Evolutionary conservation across 2,888 invertebrate genomes (phyloP).

Genomic region (Xestia c-nigrum): DNA sequence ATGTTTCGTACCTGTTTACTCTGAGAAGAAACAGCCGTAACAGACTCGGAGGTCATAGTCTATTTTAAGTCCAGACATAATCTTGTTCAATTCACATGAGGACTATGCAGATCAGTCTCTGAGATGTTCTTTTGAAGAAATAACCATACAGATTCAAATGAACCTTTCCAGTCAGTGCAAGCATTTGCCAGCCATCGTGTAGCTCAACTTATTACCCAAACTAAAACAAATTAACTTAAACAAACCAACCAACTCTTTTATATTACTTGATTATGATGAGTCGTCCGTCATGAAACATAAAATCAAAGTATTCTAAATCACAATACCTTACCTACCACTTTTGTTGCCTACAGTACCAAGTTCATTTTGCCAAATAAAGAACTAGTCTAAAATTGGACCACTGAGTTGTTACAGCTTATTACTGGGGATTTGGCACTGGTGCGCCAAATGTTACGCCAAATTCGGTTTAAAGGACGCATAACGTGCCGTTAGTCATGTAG

Average conservation of each 20-base stretch:
- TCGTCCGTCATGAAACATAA: not conserved
- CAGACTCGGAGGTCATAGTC: no score
- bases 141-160: no score
- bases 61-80: no score
- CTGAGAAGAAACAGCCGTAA: no score
- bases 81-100: no score
- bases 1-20: no score
- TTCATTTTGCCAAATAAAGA: constrained; percentile 30
- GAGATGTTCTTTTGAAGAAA: no score
- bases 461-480: constrained; percentile 62
- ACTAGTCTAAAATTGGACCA: constrained; percentile 46
- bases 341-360: not conserved
- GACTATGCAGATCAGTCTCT: no score
- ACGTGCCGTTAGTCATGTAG: constrained; percentile 55
- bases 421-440: constrained; percentile 58
- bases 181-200: no score
- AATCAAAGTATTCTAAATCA: not conserved
- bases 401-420: constrained; percentile 62
- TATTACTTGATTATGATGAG: not conserved
- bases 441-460: constrained; percentile 62
- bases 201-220: no score
- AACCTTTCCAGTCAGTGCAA: no score
- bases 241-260: not conserved
- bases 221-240: not conserved
- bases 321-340: not conserved